Conservation (phyloP, 2,888 invertebrate genomes). For the Synanthedon vespiformis region DNA sequence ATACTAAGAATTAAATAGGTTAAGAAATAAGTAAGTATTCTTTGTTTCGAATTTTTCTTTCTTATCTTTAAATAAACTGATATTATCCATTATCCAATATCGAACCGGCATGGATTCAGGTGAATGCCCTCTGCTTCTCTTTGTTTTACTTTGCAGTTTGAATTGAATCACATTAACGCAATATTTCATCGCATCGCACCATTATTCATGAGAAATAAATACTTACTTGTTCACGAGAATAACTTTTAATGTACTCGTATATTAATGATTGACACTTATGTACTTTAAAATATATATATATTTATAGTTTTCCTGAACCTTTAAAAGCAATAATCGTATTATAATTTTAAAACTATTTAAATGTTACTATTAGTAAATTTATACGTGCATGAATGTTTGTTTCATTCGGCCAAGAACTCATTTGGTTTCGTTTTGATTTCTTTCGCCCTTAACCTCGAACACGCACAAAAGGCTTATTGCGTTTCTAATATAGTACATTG, state of each 20-base stretch:
- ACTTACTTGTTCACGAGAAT: too few relatives aligned
- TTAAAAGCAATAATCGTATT: too few relatives aligned
- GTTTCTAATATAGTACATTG: neutral
- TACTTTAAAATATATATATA: too few relatives aligned
- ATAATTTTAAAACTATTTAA: too few relatives aligned
- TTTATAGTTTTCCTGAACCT: too few relatives aligned
- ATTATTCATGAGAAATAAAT: too few relatives aligned
- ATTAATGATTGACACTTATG: too few relatives aligned
- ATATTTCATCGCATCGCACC: neutral
- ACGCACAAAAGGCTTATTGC: slow-evolving; percentile 20
- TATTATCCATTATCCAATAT: slow-evolving; percentile 7
- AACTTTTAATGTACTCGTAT: too few relatives aligned
- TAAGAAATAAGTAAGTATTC: neutral
- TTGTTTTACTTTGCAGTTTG: slow-evolving; percentile 5
- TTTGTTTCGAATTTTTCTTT: slow-evolving; percentile 1
- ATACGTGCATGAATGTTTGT: slow-evolving; percentile 3
- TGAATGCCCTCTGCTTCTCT: slow-evolving; percentile 5
- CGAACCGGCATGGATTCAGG: slow-evolving; percentile 5
- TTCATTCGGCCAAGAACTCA: slow-evolving; percentile 5
- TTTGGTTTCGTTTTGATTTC: slow-evolving; percentile 44
- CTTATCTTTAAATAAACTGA: slow-evolving; percentile 7
- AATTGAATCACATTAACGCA: neutral
- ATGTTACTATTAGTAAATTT: neutral
- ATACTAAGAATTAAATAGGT: too few relatives aligned
- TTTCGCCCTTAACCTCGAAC: slow-evolving; percentile 50